A percentile compares a stretch with the other conserved stretches of the same genome.
phyloP scores from a whole-genome alignment of 2,113 vertebrate genomes.

The Siphamia tubifer region DNA sequence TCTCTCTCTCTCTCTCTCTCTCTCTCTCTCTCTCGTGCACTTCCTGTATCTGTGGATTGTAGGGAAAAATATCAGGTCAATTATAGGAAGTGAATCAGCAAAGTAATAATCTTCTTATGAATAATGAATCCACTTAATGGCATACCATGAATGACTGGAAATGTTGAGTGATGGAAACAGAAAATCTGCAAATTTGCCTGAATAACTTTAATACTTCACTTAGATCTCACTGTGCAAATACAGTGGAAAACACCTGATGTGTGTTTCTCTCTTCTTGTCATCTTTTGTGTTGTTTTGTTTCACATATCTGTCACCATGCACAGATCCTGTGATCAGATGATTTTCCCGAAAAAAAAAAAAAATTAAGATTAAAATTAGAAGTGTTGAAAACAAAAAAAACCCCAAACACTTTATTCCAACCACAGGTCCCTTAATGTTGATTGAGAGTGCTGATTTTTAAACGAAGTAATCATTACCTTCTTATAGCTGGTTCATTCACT shows the following conservation, averaged over 20 bases:
- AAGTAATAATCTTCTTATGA: constrained; percentile 77
- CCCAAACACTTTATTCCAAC: neutral
- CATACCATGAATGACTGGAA: constrained; percentile 64
- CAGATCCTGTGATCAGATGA: neutral
- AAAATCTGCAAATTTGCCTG: constrained; percentile 38
- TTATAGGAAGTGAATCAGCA: constrained; percentile 75
- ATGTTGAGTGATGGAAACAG: constrained; percentile 47
- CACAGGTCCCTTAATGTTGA: neutral
- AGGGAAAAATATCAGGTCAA: constrained; percentile 59
- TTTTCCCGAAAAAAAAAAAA: neutral
- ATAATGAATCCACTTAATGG: constrained; percentile 79
- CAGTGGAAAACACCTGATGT: neutral
- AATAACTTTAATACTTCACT: constrained; percentile 16
- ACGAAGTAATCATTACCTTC: constrained; percentile 48
- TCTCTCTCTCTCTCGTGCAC: constrained; percentile 48
- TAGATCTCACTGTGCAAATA: neutral
- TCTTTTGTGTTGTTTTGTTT: neutral
- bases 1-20: too few species aligned
- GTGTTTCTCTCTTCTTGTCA: neutral
- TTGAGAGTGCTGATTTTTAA: constrained; percentile 16
- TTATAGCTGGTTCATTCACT: constrained; percentile 37
- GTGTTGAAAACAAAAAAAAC: too few species aligned
- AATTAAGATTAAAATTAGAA: too few species aligned
- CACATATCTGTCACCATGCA: neutral
- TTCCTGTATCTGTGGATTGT: constrained; percentile 62